Conservation (phyloP, 30 jellyfish, hydroid and myxozoan species). For the Nemopilema nomurai region DNA sequence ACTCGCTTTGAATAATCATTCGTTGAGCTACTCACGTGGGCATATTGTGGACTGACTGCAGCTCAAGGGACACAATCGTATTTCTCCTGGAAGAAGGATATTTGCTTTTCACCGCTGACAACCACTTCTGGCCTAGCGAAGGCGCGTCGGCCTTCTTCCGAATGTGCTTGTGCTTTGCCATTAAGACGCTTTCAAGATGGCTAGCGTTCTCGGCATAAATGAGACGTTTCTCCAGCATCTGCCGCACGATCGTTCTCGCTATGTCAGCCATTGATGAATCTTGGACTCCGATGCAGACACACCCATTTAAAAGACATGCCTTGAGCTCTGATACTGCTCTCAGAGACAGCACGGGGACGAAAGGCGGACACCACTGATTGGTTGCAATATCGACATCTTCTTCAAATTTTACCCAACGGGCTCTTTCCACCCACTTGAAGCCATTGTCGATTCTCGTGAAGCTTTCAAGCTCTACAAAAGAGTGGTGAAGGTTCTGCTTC, state of each 20-base stretch:
- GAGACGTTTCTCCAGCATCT: conserved; percentile 23
- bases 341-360: conserved; percentile 60
- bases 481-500: conserved; percentile 38
- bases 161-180: conserved; percentile 66
- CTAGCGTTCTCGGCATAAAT: conserved; percentile 15
- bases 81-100: conserved; percentile 15
- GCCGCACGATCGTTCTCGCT: conserved; percentile 35
- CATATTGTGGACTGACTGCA: background rate
- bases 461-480: conserved; percentile 63
- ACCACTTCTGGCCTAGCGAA: conserved; percentile 34
- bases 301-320: conserved; percentile 39
- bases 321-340: conserved; percentile 62
- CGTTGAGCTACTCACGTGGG: conserved; percentile 30
- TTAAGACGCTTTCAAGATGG: conserved; percentile 13
- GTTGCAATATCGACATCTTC: conserved; percentile 79
- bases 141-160: conserved; percentile 43
- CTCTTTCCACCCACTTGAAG: conserved; percentile 66
- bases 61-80: conserved; percentile 9
- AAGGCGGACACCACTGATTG: conserved; percentile 84
- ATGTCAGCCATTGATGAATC: conserved; percentile 14
- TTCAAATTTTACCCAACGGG: conserved; percentile 88
- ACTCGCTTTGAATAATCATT: too few species aligned
- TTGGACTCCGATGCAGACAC: conserved; percentile 45
- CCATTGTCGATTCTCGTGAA: conserved; percentile 22
- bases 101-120: conserved; percentile 12